Base-by-base conservation (phyloP, 1,140 invertebrate genomes). In the Sinella curviseta region DNA sequence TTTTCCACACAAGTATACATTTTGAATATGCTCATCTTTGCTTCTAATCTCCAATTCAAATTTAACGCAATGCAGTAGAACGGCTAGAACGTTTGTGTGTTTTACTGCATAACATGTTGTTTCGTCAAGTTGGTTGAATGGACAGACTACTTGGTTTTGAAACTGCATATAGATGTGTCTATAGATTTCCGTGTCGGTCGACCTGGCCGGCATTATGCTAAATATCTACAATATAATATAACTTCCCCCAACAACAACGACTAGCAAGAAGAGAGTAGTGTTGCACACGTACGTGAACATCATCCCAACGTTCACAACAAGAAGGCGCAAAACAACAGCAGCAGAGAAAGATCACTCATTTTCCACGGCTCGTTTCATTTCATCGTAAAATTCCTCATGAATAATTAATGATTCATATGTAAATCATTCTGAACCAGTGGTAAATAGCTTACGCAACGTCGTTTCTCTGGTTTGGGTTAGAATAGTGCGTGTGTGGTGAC, bases 331-430 rank as follows among this genome's bases (percentile, higher is more conserved):
- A 8, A 48, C 39, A 48, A 48, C 55, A 60, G 55, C 3, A 4
- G 55, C 3, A 60, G 55, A 60, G n/a, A 60, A 60, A 60, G 55
- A 60, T 60, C 55, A 60, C 55, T 60, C 55, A 60, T 60, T 60
- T 60, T 60, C 55, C 55, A 60, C 55, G 55, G 55, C 24, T 60
- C 55, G 55, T 60, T 60, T 60, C 55, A 60, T 60, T 12, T 60
- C 55, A 60, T 60, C 55, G 55, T 60, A 60, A 60, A 70, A 70
- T 60, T 16, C 65, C 65, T 70, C 65, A 70, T 70, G 65, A 70
- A 70, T 70, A 70, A 70, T 70, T 70, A 70, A 70, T 70, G 65
- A 70, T 14, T 31, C 31, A 33, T 33, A 70, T 70, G 65, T n/a
- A 70, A 70, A 70, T 70, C 65, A 16, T 70, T 70, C 65, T 31